These are phyloP conservation scores for Ornithorhynchus anatinus DNA, from an alignment of 2,113 vertebrate species.

Conservation along the genomic window DNA sequence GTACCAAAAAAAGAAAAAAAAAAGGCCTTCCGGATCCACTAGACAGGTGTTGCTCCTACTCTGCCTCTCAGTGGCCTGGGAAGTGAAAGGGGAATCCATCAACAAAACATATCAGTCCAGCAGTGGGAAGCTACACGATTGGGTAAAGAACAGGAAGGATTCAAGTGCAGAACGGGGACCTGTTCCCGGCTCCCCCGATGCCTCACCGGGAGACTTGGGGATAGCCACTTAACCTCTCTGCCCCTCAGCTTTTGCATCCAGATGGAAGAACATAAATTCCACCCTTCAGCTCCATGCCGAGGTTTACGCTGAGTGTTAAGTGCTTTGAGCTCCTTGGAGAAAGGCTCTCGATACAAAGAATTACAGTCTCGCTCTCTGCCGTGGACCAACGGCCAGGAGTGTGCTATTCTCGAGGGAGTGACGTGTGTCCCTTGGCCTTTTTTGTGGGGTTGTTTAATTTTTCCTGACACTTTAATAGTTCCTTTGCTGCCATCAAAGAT, in stretches of 20 bases:
- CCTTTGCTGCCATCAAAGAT: conserved; percentile 19
- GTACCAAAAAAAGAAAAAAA: no score
- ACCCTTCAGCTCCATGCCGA: neutral
- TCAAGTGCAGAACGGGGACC: neutral
- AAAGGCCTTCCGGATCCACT: no score
- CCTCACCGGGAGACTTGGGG: neutral
- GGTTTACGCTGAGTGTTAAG: neutral
- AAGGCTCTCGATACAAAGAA: neutral
- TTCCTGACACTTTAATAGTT: conserved; percentile 32
- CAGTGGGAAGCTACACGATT: neutral
- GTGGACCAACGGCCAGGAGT: neutral
- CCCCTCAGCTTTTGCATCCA: neutral
- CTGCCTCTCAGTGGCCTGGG: no score
- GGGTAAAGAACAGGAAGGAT: neutral
- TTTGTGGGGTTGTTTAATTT: conserved; percentile 20
- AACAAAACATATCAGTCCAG: no score
- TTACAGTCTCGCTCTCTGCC: neutral
- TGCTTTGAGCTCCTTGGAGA: neutral
- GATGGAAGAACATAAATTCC: neutral
- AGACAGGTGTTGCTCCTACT: no score
- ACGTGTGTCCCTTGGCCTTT: neutral
- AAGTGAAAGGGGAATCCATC: no score
- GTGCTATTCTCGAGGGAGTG: neutral
- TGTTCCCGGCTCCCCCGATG: neutral
- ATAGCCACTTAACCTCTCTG: neutral